Base-by-base conservation (phyloP, 2,888 invertebrate genomes). In the Melinopterus prodromus region DNA sequence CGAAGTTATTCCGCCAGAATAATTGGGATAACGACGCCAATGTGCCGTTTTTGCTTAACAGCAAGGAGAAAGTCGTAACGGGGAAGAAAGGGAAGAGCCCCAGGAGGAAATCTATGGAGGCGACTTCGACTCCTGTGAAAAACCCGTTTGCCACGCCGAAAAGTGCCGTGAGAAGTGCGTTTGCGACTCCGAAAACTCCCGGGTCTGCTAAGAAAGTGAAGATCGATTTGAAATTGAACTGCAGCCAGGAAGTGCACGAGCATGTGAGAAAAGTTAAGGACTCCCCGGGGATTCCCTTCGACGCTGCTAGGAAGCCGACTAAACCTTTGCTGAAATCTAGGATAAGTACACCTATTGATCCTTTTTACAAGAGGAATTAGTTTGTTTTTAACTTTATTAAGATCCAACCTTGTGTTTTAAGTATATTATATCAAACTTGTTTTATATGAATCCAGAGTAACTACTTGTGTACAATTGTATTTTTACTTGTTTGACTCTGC, bases 211-310 rank as follows among this genome's bases (percentile, higher is more conserved):
- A 95, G 85, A 93, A 92, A 81, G 96, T 97, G 0, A 94, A 94
- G 87, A 95, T 96, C 83, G 92, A 92, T 15, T 89, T 95, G 0
- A 93, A 93, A 83, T 91, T 92, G 81, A 96, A 96, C 86, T 92
- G 91, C 2, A 92, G 92, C 82, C 96, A 96, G 86, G 93, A 93
- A 37, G 92, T 94, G 0, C 90, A 93, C 2, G 96, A 96, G 82
- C 96, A 96, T 84, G 91, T 93, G 16, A 91, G 92, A 53, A 94
- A 95, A 85, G 91, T 97, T 0, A 89, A 91, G 74, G 92, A 92
- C 77, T 95, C 95, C 70, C 96, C 96, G 0, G 93, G 91, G 6
- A 92, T 96, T 82, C 96, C 96, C 0, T 96, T 91, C 83, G 95
- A 96, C 86, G 92, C 95, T 0, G 90, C 90, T 16, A 93, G 92